A percentile compares a stretch with the other conserved stretches of the same genome.
Conservation (phyloP, 2,797 vertebrate genomes). For the Urosaurus nigricauda region DNA sequence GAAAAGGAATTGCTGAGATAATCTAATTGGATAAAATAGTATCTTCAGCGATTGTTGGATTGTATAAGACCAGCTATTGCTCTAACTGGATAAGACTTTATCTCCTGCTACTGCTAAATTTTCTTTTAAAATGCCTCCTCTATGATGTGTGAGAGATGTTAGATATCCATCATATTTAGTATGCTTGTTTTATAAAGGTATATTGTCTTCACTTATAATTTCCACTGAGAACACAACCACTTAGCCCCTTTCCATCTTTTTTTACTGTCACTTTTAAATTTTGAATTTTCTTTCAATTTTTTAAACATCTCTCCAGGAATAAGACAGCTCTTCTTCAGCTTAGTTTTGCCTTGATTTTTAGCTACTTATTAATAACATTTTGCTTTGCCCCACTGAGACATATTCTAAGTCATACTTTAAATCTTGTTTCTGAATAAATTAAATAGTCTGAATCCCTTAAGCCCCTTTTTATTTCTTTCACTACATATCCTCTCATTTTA, state of each 20-base stretch:
- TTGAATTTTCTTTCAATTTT: too few species aligned
- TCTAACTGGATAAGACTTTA: not conserved
- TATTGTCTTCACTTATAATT: not conserved
- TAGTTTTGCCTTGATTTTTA: slow-evolving; percentile 1
- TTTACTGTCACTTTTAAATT: too few species aligned
- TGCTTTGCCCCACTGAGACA: not conserved
- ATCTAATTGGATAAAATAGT: not conserved
- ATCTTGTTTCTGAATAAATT: slow-evolving; percentile 1
- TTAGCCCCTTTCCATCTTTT: not conserved
- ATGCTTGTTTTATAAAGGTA: not conserved
- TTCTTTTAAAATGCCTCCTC: not conserved
- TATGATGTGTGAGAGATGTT: not conserved
- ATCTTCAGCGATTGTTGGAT: not conserved
- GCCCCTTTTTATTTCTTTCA: not conserved
- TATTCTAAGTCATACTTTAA: not conserved
- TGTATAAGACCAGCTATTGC: too few species aligned
- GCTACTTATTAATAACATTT: not conserved
- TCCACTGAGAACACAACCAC: not conserved
- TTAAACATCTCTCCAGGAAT: not conserved
- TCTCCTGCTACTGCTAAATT: not conserved
- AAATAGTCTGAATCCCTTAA: slow-evolving; percentile 3
- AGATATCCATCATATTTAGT: not conserved
- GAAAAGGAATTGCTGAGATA: not conserved
- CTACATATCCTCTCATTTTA: not conserved
- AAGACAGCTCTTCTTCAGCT: not conserved